Base-by-base conservation (phyloP, 2,113 vertebrate species). In the Baryphthengus martii region DNA sequence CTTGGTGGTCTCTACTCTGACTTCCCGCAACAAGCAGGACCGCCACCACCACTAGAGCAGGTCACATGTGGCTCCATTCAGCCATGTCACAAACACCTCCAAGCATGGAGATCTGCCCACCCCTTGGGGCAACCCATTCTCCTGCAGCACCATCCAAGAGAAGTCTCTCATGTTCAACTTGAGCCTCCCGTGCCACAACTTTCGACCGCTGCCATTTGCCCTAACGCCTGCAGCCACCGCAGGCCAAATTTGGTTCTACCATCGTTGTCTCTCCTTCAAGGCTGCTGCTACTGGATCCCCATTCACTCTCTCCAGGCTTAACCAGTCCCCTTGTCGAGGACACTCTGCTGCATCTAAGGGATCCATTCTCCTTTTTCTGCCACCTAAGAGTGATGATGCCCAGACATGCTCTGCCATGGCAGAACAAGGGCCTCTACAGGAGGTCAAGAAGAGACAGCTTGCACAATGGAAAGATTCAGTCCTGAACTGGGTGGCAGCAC, bases 191-290 rank as follows among this genome's bases (percentile, higher is more conserved):
- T 0, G 4, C 9, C 13, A 20, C 72, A 77, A 44, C 18, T 31
- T 19, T 17, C 9, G 37, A 62, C 63, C 2, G 1, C 7, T 58
- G 59, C 37, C 31, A 20, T 10, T 53, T 75, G 61, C 82, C 0
- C 0, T 6, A 49, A 55, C 0, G 1, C 58, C 77, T 9, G 61
- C 33, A 44, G 62, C 37, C 40, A 58, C 50, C 65, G 8, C 17
- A 45, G 10, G n/a, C 53, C n/a, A n/a, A n/a, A n/a, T 79, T 52
- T 70, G 58, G 11, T 75, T 72, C 78, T 68, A 58, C 49, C 33
- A 29, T 10, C 53, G 61, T 59, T 11, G 11, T 4, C 21, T 93
- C 26, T 58, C 44, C 74, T 80, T 59, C 14, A 73, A 56, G 58
- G 40, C 21, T 58, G 37, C 59, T 75, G 47, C 39, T 66, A 17